Evolutionary conservation across 2,888 invertebrate genomes (phyloP), one percentile per base, ranked within the genome.

Genomic region (Horisme vitalbata): DNA sequence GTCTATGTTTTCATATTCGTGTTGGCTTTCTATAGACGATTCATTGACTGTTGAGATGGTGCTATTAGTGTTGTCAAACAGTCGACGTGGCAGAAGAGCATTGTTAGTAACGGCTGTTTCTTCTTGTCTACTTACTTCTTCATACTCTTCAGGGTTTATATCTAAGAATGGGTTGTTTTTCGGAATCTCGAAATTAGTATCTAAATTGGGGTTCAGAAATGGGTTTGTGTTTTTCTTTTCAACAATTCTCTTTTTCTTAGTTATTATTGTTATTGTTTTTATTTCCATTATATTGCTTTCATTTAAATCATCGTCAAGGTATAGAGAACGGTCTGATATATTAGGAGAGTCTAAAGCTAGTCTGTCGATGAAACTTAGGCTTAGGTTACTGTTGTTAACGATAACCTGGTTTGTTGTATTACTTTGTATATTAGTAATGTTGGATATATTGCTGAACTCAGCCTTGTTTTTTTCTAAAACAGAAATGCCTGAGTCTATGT

Each of bases 211-310:
- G 55, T 83, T 82, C 24, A 90, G 57, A 54, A 90, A 90, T 10
- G 90, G 90, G 57, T 90, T 90, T 0, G 90, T 90, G 49, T 66
- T 84, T 45, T 65, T 82, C 32, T 72, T 79, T 41, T 61, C 64
- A 4, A 61, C 44, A 5, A 79, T 52, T 10, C 71, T 55, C 54
- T 84, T 86, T 60, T 83, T 88, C 46, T 85, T 89, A 0, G 87
- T 87, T 10, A 89, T 81, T 7, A 87, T 84, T 30, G 88, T 89
- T 1, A 90, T 90, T 1, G 90, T 88, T 75, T 90, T 90, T 1
- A 90, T 89, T 56, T 90, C 90, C 90, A 90, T 90, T 12, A 90
- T 90, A 50, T 90, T 90, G 44, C 90, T 90, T 64, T 90, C 90
- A 55, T 90, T 90, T 28, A 90, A 68, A 62, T 90, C 90, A 58